phyloP scores from a whole-genome alignment of 2,888 invertebrate species.

The Arge pagana region DNA sequence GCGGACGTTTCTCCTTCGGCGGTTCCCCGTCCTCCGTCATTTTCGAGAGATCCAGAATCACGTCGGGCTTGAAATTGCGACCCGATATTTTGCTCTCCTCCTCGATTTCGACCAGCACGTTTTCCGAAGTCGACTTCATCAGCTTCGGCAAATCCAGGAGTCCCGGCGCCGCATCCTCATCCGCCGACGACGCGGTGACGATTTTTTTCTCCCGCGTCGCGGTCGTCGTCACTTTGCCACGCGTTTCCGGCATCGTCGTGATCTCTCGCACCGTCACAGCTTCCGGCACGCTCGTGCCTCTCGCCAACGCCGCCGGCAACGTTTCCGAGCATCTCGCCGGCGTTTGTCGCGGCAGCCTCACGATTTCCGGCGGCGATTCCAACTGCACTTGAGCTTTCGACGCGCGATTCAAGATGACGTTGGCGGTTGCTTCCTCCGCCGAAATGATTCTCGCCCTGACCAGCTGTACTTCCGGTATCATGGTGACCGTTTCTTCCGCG shows the following conservation, averaged over 20 bases:
- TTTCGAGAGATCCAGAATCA: slow-evolving; percentile 54
- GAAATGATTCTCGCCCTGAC: slow-evolving; percentile 46
- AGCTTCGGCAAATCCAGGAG: slow-evolving; percentile 19
- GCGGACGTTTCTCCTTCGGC: slow-evolving; percentile 47
- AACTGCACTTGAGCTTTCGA: slow-evolving; percentile 55
- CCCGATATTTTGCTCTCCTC: slow-evolving; percentile 47
- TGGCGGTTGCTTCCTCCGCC: slow-evolving; percentile 53
- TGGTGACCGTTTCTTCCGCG: slow-evolving; percentile 28
- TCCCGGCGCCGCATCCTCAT: slow-evolving; percentile 11
- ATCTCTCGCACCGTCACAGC: background rate
- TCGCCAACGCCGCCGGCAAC: slow-evolving; percentile 28
- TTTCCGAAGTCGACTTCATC: slow-evolving; percentile 46
- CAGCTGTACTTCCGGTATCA: slow-evolving; percentile 40
- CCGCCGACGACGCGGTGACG: background rate
- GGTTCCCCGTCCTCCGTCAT: slow-evolving; percentile 57
- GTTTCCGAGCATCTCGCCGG: slow-evolving; percentile 16
- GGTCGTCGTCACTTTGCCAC: background rate
- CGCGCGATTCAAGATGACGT: slow-evolving; percentile 49
- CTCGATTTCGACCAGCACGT: slow-evolving; percentile 29
- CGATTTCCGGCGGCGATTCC: slow-evolving; percentile 49
- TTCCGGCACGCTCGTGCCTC: slow-evolving; percentile 4
- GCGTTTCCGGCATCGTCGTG: too few species aligned
- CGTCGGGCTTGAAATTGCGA: slow-evolving; percentile 57
- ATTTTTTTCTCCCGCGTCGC: too few species aligned
- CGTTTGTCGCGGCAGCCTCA: slow-evolving; percentile 32